Percentiles rank a stretch among this genome's conserved stretches.
Evolutionary conservation across 53 echinoderm and acorn worm genomes (phyloP).

Genomic region (Mesocentrotus franciscanus): DNA sequence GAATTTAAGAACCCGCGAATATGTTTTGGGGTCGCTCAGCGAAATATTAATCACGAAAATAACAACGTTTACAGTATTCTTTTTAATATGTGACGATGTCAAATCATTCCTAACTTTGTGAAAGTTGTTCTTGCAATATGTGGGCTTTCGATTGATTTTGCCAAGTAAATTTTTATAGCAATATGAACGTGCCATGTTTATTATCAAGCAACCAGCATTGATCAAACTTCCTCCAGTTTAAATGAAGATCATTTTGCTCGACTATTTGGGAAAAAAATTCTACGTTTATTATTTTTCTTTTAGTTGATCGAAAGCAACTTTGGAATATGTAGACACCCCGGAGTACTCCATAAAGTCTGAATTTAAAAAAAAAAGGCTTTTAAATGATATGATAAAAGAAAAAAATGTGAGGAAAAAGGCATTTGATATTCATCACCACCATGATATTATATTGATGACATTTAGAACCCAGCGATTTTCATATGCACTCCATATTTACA

Average conservation of each 20-base stretch:
- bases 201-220: not conserved
- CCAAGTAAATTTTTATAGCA: not conserved
- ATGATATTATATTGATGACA: not conserved
- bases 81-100: slow-evolving; percentile 5
- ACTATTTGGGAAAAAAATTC: too few relatives aligned
- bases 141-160: not conserved
- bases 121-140: slow-evolving; percentile 21
- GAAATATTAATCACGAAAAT: too few relatives aligned
- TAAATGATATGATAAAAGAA: too few relatives aligned
- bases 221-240: not conserved
- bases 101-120: not conserved
- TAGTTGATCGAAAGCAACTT: too few relatives aligned
- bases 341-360: too few relatives aligned
- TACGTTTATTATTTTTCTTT: too few relatives aligned
- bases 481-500: not conserved
- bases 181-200: not conserved
- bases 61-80: too few relatives aligned
- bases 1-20: too few relatives aligned
- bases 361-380: not conserved
- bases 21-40: too few relatives aligned
- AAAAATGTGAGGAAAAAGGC: not conserved
- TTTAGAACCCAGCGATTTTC: not conserved
- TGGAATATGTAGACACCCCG: too few relatives aligned
- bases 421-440: not conserved
- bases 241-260: too few relatives aligned